A percentile compares a stretch with the other conserved stretches of the same genome.
Conservation (phyloP, 1,140 invertebrate genomes). For the Brachionus plicatilis region DNA sequence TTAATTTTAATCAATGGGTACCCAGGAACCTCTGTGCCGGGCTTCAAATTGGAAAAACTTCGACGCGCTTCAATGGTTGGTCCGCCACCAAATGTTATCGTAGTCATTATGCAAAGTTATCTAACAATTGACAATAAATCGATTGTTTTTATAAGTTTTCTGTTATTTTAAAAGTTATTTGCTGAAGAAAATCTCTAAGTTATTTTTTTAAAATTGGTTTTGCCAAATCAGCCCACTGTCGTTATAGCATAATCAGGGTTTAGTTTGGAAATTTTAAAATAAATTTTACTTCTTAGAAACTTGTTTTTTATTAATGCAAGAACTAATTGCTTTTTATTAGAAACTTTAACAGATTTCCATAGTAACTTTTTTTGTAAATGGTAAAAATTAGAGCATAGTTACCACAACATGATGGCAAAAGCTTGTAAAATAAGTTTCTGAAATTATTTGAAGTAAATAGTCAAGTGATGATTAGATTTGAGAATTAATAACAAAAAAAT, state of each 20-base stretch:
- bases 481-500: background rate
- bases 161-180: background rate
- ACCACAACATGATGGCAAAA: background rate
- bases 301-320: constrained; percentile 4
- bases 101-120: constrained; percentile 46
- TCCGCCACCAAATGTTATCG: constrained; percentile 53
- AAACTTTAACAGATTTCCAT: constrained; percentile 33
- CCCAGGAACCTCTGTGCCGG: constrained; percentile 55
- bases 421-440: background rate
- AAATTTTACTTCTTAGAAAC: constrained; percentile 20
- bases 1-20: constrained; percentile 43
- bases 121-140: background rate
- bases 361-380: constrained; percentile 18
- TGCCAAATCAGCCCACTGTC: background rate
- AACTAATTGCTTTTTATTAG: constrained; percentile 35
- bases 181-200: background rate
- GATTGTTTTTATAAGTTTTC: background rate
- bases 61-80: constrained; percentile 51
- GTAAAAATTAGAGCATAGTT: constrained; percentile 22
- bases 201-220: background rate
- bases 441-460: background rate
- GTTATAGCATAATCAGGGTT: constrained; percentile 3
- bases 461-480: background rate
- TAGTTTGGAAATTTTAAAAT: constrained; percentile 1
- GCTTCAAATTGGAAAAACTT: constrained; percentile 49